Evolutionary conservation across 2,888 invertebrate species (phyloP), one percentile per base, ranked within the genome.

Genomic region (Mimumesa dahlbomi): DNA sequence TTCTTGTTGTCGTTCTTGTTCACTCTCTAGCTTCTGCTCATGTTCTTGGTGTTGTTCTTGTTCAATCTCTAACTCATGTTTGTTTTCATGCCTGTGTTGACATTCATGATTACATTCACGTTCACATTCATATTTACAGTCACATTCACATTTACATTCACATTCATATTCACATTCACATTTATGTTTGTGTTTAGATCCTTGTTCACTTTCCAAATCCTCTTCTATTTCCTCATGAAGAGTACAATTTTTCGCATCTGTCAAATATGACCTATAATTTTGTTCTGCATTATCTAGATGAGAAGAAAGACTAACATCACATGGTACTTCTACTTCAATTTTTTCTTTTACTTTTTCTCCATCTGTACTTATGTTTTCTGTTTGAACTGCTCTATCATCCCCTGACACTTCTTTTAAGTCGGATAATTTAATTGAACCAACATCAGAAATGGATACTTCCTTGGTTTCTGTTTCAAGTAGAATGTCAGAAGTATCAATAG

Each of bases 21-120:
- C 65, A 11, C 7, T 3, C 25, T 25, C n/a, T n/a, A n/a, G n/a
- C n/a, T n/a, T n/a, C n/a, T 82, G n/a, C n/a, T n/a, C n/a, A n/a
- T n/a, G n/a, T n/a, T n/a, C n/a, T n/a, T n/a, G n/a, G n/a, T n/a
- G n/a, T n/a, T n/a, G n/a, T n/a, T n/a, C n/a, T n/a, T n/a, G n/a
- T n/a, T n/a, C n/a, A n/a, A n/a, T n/a, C n/a, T n/a, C n/a, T n/a
- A n/a, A n/a, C n/a, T n/a, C n/a, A n/a, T n/a, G n/a, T n/a, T n/a
- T n/a, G n/a, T n/a, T 79, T 3, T 84, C 82, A 57, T 81, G 34
- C 6, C 48, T 63, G 13, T 25, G n/a, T n/a, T n/a, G n/a, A n/a
- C 4, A 3, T 25, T 89, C 88, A 14, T 89, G 87, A n/a, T 86
- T 85, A 43, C 81, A n/a, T n/a, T n/a, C n/a, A n/a, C n/a, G n/a